Conservation (phyloP, 2,113 vertebrate genomes). For the Aptenodytes forsteri region DNA sequence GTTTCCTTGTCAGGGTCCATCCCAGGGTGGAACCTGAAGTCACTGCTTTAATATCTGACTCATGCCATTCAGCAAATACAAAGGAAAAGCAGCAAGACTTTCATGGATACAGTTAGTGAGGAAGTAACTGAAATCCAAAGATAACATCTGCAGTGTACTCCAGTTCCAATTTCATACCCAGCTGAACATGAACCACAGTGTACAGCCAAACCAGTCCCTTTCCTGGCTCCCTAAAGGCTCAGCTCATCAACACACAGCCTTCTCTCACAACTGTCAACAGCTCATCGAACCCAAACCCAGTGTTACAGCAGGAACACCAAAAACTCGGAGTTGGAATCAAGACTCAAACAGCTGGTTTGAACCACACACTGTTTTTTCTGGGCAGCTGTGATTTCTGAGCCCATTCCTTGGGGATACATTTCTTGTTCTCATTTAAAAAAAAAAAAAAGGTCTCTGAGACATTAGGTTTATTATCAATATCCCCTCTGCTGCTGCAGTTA, state of each 20-base stretch:
- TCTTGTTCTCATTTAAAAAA: not conserved
- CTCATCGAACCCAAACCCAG: not conserved
- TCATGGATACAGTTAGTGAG: not conserved
- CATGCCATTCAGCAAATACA: not conserved
- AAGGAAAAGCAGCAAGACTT: not conserved
- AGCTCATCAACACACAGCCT: not conserved
- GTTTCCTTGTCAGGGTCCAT: not conserved
- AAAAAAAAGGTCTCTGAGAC: not conserved
- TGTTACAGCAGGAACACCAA: not conserved
- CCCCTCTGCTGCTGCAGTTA: not conserved
- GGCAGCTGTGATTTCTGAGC: not conserved
- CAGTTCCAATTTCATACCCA: not conserved
- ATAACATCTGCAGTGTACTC: slow-evolving; percentile 8
- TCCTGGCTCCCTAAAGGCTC: not conserved
- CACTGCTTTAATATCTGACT: not conserved
- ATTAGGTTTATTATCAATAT: not conserved
- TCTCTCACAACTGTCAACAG: not conserved
- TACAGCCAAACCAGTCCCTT: not conserved
- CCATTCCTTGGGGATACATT: not conserved
- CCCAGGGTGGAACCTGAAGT: slow-evolving; percentile 16
- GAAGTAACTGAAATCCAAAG: slow-evolving; percentile 20
- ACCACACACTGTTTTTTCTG: not conserved
- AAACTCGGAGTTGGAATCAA: not conserved
- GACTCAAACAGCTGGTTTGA: not conserved
- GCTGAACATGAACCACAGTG: not conserved